Conservation (phyloP, 1,140 invertebrate genomes). For the Drosophila ficusphila region DNA sequence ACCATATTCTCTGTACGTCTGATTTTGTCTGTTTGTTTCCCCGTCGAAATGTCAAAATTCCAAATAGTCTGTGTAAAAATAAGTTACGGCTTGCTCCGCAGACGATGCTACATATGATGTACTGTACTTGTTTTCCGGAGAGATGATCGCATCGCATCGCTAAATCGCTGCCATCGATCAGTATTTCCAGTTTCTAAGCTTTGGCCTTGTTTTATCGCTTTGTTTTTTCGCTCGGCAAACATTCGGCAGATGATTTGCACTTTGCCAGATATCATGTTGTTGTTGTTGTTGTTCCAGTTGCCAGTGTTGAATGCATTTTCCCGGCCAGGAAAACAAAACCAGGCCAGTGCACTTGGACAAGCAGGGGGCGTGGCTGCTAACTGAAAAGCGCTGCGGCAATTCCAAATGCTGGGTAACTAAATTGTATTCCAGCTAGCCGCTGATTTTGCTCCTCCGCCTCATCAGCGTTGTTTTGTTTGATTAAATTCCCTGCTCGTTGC, state of each 20-base stretch:
- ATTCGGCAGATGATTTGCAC: neutral
- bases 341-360: neutral
- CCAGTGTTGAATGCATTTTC: neutral
- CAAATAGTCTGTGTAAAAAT: neutral
- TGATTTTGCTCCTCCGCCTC: constrained; percentile 21
- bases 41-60: neutral
- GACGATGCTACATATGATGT: neutral
- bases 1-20: too few relatives aligned
- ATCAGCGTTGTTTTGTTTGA: constrained; percentile 46
- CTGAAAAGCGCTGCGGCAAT: constrained; percentile 1
- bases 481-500: constrained; percentile 50
- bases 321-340: too few relatives aligned
- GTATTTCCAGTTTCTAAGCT: too few relatives aligned
- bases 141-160: neutral
- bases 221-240: too few relatives aligned
- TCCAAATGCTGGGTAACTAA: constrained; percentile 15
- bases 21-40: neutral
- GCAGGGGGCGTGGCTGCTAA: neutral
- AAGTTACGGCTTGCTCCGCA: neutral
- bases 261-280: neutral
- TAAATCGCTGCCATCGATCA: too few relatives aligned
- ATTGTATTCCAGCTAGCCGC: constrained; percentile 1
- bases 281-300: neutral
- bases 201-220: neutral
- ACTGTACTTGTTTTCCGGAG: neutral